These are phyloP conservation scores for Octodonta nipae DNA, from an alignment of 2,888 invertebrate genomes.

Conservation along the genomic window DNA sequence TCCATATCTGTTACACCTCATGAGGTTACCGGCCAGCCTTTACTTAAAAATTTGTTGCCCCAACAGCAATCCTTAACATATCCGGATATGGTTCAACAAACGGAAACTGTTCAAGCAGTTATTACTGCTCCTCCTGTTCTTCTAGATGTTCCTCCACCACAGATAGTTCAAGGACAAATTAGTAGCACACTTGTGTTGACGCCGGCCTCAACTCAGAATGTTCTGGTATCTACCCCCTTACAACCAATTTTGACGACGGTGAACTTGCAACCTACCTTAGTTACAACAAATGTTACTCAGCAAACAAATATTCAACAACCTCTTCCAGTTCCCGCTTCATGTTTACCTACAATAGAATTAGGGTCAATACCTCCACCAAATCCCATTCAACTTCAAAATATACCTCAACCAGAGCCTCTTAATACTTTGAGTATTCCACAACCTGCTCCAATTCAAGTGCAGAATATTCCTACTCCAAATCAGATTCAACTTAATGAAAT, in stretches of 20 bases:
- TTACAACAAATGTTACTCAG: slow-evolving; percentile 8
- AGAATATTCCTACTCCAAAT: slow-evolving; percentile 48
- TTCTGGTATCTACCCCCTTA: slow-evolving; percentile 19
- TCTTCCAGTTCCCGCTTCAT: slow-evolving; percentile 26
- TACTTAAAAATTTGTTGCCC: slow-evolving; percentile 16
- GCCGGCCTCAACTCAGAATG: slow-evolving; percentile 16
- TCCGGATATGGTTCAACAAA: slow-evolving; percentile 15
- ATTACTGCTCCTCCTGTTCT: slow-evolving; percentile 31
- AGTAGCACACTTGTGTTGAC: slow-evolving; percentile 12
- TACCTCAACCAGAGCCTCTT: slow-evolving; percentile 42
- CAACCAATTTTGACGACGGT: slow-evolving; percentile 28
- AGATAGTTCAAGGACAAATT: slow-evolving; percentile 24
- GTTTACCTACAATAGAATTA: slow-evolving; percentile 31
- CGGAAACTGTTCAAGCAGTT: slow-evolving; percentile 16
- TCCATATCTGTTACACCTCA: slow-evolving; percentile 19
- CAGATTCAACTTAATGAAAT: slow-evolving; percentile 47
- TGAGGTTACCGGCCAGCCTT: slow-evolving; percentile 29
- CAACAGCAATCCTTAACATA: slow-evolving; percentile 13
- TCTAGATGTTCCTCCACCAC: slow-evolving; percentile 33
- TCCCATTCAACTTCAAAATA: slow-evolving; percentile 35
- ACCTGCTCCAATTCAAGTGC: slow-evolving; percentile 38
- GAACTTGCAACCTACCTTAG: slow-evolving; percentile 26
- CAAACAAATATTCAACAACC: too few species aligned
- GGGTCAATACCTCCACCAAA: slow-evolving; percentile 35
- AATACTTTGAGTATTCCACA: slow-evolving; percentile 38